These are phyloP conservation scores for Ooceraea biroi DNA, from an alignment of 1,140 invertebrate genomes.

Conservation along the genomic window DNA sequence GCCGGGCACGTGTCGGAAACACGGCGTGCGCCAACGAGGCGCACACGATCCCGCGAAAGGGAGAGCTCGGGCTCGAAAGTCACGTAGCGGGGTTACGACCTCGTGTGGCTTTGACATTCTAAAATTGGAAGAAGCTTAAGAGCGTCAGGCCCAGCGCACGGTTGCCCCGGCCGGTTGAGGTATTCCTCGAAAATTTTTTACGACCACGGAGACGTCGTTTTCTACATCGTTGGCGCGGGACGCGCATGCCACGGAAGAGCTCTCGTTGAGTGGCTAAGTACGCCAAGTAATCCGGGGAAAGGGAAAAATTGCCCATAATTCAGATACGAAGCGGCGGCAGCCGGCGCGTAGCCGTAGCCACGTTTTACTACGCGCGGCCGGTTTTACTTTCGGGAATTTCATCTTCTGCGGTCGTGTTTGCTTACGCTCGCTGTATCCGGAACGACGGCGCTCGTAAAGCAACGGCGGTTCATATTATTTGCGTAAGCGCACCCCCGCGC, in stretches of 20 bases:
- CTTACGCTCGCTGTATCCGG: conserved; percentile 16
- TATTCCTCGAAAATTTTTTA: conserved; percentile 65
- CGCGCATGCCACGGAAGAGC: neutral
- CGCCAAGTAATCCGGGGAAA: conserved; percentile 16
- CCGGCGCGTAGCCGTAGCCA: too few relatives aligned
- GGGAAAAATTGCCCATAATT: conserved; percentile 40
- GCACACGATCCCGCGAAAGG: conserved; percentile 67
- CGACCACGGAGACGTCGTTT: conserved; percentile 14
- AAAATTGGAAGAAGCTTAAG: conserved; percentile 77
- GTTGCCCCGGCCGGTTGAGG: conserved; percentile 16
- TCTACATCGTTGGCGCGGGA: neutral
- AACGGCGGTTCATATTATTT: conserved; percentile 12
- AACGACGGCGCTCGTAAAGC: conserved; percentile 22
- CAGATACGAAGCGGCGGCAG: neutral
- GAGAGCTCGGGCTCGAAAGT: conserved; percentile 55
- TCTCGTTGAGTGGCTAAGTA: conserved; percentile 24
- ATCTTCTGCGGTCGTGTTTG: conserved; percentile 19
- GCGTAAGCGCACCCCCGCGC: neutral
- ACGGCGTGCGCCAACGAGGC: conserved; percentile 62
- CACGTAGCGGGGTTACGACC: conserved; percentile 75
- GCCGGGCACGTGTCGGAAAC: conserved; percentile 70
- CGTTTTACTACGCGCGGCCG: conserved; percentile 22
- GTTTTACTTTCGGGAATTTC: conserved; percentile 40
- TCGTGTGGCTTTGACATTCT: conserved; percentile 76
- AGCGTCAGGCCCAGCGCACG: conserved; percentile 59